Base-by-base conservation (phyloP, 2,888 invertebrate species). In the Oligia strigilis region DNA sequence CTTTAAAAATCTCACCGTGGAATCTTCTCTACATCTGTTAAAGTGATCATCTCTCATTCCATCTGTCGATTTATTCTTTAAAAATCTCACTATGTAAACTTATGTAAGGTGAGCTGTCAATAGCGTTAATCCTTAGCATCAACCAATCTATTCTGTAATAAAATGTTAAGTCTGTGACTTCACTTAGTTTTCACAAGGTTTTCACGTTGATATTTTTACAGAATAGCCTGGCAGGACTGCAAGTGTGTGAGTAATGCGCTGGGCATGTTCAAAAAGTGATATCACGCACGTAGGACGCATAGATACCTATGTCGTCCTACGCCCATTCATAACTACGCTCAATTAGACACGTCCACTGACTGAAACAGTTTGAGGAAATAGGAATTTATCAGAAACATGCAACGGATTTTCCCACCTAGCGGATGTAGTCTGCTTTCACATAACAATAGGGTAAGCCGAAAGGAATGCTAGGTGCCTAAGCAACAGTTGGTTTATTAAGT, bases 331-430 rank as follows among this genome's bases (percentile, higher is more conserved):
- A 71, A 60, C 49, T 52, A 70, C 69, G 23, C 14, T 71, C 64
- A 70, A 40, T 14, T 8, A 40, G 58, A 11, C 75, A 84, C 73
- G 64, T 83, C 29, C n/a, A 46, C 58, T 72, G 17, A 72, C 58
- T 70, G 13, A 72, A 72, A 55, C 46, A 67, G 4, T 17, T 65
- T 58, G 17, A 81, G 23, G 49, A 66, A 65, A 79, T 58, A 43
- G 11, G 43, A 55, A 62, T 40, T 17, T n/a, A 17, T n/a, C n/a
- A 36, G n/a, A 29, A 36, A 75, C 14, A 49, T 49, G 13, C 66
- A 43, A 60, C 17, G 36, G 19, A 23, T 58, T 85, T 86, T 69
- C 40, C 64, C 52, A 70, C 13, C 60, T 43, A 75, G 23, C 70
- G 66, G 29, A 81, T 43, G 19, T 49, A 29, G 46, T 66, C n/a